phyloP scores from a whole-genome alignment of 2,888 invertebrate genomes.

The Nomada flava region DNA sequence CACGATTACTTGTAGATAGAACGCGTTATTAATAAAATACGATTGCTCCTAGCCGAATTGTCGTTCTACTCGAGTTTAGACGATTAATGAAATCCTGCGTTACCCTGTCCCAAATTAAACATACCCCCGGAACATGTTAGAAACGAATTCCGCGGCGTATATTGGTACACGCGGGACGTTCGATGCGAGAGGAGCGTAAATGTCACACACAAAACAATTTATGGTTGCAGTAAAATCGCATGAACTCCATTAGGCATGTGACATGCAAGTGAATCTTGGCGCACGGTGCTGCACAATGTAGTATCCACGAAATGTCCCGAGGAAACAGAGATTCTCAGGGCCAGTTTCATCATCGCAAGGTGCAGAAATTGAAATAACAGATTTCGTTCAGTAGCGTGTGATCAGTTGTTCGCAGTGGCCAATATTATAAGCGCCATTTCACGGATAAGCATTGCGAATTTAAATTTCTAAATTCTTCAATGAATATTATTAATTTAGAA shows the following conservation, averaged over 20 bases:
- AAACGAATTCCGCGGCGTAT: conserved; percentile 29
- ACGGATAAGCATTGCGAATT: not conserved
- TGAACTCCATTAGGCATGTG: conserved; percentile 63
- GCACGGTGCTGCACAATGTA: conserved; percentile 55
- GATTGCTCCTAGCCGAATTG: not conserved
- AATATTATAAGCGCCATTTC: conserved; percentile 16
- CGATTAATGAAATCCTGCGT: not conserved
- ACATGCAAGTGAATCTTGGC: conserved; percentile 67
- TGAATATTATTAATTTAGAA: not conserved
- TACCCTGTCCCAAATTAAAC: conserved; percentile 5
- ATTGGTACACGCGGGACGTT: conserved; percentile 45
- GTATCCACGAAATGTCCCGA: conserved; percentile 22
- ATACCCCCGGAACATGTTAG: not conserved
- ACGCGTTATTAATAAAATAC: not conserved
- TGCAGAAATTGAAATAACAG: conserved; percentile 37
- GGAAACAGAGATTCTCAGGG: conserved; percentile 35
- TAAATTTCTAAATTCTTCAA: not conserved
- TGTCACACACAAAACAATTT: conserved; percentile 68
- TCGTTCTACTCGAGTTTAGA: not conserved
- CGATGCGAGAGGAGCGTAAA: conserved; percentile 65
- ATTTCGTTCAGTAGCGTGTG: conserved; percentile 14
- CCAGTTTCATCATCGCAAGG: conserved; percentile 54
- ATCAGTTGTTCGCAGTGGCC: conserved; percentile 12
- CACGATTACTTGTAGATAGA: not conserved
- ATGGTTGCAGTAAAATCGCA: conserved; percentile 69